Conservation (phyloP, 2,888 invertebrate genomes). For the Athalia rosae region DNA sequence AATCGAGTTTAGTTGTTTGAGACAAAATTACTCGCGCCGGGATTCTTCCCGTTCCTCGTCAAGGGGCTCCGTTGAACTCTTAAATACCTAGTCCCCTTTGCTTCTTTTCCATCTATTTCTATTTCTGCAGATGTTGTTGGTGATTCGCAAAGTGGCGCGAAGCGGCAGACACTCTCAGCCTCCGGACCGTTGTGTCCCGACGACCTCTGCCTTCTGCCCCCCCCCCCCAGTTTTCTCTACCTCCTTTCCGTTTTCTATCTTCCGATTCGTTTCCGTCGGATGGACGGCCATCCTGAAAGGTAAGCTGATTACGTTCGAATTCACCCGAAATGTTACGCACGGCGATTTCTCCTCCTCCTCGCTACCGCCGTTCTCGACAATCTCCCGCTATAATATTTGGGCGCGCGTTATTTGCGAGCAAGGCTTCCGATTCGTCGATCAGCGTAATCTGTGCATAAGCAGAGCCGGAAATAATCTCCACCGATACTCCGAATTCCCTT, state of each 20-base stretch:
- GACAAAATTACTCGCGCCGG: constrained; percentile 40
- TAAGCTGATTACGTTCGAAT: constrained; percentile 32
- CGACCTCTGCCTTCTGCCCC: background rate
- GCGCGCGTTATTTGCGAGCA: constrained; percentile 25
- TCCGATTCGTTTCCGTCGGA: no score
- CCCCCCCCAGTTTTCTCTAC: background rate
- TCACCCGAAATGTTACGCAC: constrained; percentile 32
- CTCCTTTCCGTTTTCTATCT: background rate
- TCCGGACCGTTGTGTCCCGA: no score
- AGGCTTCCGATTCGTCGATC: constrained; percentile 23
- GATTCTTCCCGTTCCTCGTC: constrained; percentile 23
- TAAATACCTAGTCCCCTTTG: background rate
- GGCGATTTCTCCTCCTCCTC: constrained; percentile 17
- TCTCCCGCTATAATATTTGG: background rate
- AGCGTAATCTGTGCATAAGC: constrained; percentile 32
- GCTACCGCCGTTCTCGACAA: background rate
- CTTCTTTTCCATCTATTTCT: background rate
- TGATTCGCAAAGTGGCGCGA: no score
- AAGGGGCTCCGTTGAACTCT: constrained; percentile 20
- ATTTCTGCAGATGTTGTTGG: background rate
- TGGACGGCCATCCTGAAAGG: background rate
- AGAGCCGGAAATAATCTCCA: constrained; percentile 16
- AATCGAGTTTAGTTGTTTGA: constrained; percentile 27
- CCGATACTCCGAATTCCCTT: constrained; percentile 24
- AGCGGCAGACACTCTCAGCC: no score